phyloP scores from a whole-genome alignment of 1,140 invertebrate genomes.

The Hyposmocoma kahamanoa region DNA sequence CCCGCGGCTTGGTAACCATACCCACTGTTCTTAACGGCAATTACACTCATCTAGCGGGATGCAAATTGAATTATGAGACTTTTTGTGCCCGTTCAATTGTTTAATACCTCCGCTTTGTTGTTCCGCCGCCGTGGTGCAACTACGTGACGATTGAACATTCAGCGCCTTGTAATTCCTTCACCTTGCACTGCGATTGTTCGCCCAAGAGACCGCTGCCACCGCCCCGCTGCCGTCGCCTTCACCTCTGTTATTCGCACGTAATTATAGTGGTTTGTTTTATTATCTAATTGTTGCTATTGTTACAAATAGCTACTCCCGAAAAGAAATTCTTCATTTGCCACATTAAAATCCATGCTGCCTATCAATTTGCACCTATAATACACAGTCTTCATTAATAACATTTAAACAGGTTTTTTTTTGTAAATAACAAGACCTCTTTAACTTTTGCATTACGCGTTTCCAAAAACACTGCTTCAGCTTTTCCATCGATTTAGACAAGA shows the following conservation, averaged over 20 bases:
- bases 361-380: too few species aligned
- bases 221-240: too few species aligned
- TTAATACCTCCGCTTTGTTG: constrained; percentile 60
- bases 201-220: too few species aligned
- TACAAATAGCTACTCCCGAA: constrained; percentile 26
- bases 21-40: constrained; percentile 37
- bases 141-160: constrained; percentile 68
- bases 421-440: too few species aligned
- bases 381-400: too few species aligned
- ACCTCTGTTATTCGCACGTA: constrained; percentile 47
- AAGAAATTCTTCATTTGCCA: constrained; percentile 3
- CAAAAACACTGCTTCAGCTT: too few species aligned
- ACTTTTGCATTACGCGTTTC: too few species aligned
- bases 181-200: constrained; percentile 38
- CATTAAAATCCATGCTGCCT: constrained; percentile 3
- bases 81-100: constrained; percentile 64
- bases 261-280: constrained; percentile 66
- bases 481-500: too few species aligned
- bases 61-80: constrained; percentile 72
- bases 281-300: constrained; percentile 65
- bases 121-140: constrained; percentile 42
- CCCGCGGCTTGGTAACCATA: constrained; percentile 44
- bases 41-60: constrained; percentile 61
- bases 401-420: too few species aligned
- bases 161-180: constrained; percentile 47